phyloP scores from a whole-genome alignment of 2,113 vertebrate species.

The Indicator indicator region DNA sequence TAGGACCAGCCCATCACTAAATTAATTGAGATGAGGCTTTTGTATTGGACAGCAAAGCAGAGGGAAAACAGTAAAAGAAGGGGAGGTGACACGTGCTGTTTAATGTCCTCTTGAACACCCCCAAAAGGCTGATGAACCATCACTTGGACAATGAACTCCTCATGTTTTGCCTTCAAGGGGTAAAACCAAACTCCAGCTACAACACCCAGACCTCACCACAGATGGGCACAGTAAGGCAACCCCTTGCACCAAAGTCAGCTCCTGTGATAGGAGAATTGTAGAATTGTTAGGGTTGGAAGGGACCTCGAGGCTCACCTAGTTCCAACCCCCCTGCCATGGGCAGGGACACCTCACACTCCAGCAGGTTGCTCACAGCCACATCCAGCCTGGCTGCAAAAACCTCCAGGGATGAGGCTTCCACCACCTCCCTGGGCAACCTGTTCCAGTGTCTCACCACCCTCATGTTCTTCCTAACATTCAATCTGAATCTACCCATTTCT shows the following conservation, averaged over 20 bases:
- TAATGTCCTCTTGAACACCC: background rate
- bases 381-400: too few species aligned
- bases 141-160: background rate
- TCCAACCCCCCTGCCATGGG: too few species aligned
- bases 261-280: background rate
- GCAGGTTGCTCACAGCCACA: too few species aligned
- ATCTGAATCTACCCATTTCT: too few species aligned
- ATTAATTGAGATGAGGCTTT: background rate
- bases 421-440: too few species aligned
- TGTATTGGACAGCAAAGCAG: background rate
- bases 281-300: too few species aligned
- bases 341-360: too few species aligned
- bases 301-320: too few species aligned
- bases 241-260: background rate
- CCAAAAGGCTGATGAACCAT: background rate
- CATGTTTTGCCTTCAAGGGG: background rate
- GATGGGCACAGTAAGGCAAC: background rate
- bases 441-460: too few species aligned
- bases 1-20: background rate
- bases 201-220: background rate
- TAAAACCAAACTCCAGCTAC: background rate
- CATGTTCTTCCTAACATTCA: too few species aligned
- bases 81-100: background rate
- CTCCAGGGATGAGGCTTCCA: too few species aligned
- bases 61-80: background rate